These are phyloP conservation scores for Sycophila sp. DNA, from an alignment of 1,140 invertebrate genomes.

Conservation along the genomic window DNA sequence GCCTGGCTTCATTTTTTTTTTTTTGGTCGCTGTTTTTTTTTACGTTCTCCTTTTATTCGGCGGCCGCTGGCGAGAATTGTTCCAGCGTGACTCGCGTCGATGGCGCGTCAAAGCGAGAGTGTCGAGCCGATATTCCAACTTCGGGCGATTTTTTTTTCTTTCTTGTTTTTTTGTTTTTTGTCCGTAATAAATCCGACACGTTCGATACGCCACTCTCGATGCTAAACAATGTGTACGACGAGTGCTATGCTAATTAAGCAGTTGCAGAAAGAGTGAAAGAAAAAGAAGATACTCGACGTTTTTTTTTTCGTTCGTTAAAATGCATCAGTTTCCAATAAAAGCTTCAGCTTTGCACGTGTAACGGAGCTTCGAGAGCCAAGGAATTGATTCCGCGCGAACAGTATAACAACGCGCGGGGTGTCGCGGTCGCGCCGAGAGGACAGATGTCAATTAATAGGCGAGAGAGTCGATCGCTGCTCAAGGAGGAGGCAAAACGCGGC, in stretches of 20 bases:
- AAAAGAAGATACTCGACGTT: neutral
- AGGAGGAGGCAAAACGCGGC: neutral
- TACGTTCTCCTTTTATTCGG: too few species aligned
- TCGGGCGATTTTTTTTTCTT: too few species aligned
- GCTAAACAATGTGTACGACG: neutral
- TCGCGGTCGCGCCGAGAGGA: constrained; percentile 41
- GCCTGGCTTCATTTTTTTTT: neutral
- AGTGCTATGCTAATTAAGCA: constrained; percentile 14
- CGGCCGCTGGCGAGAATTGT: neutral
- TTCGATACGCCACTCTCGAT: neutral
- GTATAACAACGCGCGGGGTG: constrained; percentile 43
- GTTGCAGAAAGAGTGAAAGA: too few species aligned
- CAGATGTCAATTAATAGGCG: constrained; percentile 49
- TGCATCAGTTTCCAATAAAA: constrained; percentile 30
- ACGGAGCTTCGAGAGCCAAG: neutral
- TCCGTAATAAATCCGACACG: neutral
- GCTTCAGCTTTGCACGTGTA: neutral
- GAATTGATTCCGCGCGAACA: constrained; percentile 36
- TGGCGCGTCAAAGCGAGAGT: constrained; percentile 1
- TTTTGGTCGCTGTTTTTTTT: too few species aligned
- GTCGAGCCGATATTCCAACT: too few species aligned
- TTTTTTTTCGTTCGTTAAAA: constrained; percentile 3
- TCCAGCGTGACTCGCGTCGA: constrained; percentile 5
- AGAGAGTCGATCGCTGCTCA: neutral
- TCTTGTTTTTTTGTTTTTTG: neutral